phyloP scores from a whole-genome alignment of 2,113 vertebrate species.

The Jaculus jaculus region DNA sequence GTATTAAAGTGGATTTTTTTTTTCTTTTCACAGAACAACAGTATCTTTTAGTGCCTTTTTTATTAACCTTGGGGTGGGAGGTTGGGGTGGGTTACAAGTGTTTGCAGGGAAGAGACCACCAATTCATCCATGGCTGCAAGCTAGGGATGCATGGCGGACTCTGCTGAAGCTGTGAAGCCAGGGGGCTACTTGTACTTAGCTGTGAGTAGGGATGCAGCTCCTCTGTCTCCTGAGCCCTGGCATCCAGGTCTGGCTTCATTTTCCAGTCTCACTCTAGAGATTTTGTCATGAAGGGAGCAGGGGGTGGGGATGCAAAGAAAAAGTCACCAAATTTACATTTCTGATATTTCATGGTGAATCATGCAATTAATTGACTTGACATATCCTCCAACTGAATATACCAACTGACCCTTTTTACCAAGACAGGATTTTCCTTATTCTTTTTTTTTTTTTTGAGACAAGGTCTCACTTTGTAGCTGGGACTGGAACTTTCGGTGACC shows the following conservation, averaged over 20 bases:
- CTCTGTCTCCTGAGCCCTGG: background rate
- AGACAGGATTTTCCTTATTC: background rate
- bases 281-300: background rate
- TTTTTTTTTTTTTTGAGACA: background rate
- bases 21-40: slow-evolving; percentile 17
- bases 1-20: slow-evolving; percentile 64
- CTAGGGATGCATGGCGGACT: background rate
- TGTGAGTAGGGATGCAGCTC: slow-evolving; percentile 21
- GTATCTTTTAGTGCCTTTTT: slow-evolving; percentile 46
- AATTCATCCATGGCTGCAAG: background rate
- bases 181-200: background rate
- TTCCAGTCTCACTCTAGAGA: background rate
- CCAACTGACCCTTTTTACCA: background rate
- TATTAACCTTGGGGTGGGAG: background rate
- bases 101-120: slow-evolving; percentile 5
- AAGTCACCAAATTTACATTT: background rate
- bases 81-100: background rate
- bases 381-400: slow-evolving; percentile 10
- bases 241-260: background rate
- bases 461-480: no score
- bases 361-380: background rate
- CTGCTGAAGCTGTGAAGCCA: background rate
- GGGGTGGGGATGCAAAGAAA: background rate
- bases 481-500: background rate
- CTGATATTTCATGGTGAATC: slow-evolving; percentile 20